A percentile compares a stretch with the other conserved stretches of the same genome.
Conservation (phyloP, 2,797 vertebrate genomes). For the Sardinella longiceps region DNA sequence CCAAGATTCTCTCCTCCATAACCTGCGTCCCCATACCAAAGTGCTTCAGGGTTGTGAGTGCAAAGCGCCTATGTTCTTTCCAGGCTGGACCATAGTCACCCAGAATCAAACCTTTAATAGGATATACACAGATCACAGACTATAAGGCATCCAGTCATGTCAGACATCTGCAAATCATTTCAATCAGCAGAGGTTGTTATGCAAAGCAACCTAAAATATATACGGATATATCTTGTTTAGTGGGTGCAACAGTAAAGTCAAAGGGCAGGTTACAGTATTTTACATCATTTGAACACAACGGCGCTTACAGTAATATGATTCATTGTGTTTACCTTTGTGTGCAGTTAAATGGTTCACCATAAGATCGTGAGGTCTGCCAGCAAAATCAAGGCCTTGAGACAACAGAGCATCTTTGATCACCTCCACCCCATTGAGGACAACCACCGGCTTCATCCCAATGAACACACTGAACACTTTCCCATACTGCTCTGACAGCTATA, state of each 20-base stretch:
- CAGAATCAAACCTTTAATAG: constrained; percentile 68
- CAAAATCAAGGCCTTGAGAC: constrained; percentile 62
- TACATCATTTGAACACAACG: not conserved
- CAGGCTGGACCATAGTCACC: constrained; percentile 66
- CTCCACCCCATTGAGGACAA: constrained; percentile 73
- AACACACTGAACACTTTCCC: constrained; percentile 72
- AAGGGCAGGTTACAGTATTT: not conserved
- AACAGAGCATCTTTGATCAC: constrained; percentile 74
- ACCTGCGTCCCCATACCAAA: constrained; percentile 77
- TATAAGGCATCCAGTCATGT: no score
- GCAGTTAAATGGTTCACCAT: constrained; percentile 15
- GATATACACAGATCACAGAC: not conserved
- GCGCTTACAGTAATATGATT: not conserved
- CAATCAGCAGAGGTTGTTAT: no score
- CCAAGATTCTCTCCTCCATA: constrained; percentile 73
- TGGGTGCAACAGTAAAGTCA: not conserved
- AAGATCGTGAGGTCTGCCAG: constrained; percentile 70
- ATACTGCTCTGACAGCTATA: constrained; percentile 64
- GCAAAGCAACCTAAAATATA: no score
- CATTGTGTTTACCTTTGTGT: not conserved
- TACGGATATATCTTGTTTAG: no score
- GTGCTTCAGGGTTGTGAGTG: constrained; percentile 72
- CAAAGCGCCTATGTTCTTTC: constrained; percentile 74
- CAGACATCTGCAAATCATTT: no score
- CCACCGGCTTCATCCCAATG: constrained; percentile 60